phyloP scores from a whole-genome alignment of 2,797 vertebrate genomes.

The Threskiornis aethiopicus region DNA sequence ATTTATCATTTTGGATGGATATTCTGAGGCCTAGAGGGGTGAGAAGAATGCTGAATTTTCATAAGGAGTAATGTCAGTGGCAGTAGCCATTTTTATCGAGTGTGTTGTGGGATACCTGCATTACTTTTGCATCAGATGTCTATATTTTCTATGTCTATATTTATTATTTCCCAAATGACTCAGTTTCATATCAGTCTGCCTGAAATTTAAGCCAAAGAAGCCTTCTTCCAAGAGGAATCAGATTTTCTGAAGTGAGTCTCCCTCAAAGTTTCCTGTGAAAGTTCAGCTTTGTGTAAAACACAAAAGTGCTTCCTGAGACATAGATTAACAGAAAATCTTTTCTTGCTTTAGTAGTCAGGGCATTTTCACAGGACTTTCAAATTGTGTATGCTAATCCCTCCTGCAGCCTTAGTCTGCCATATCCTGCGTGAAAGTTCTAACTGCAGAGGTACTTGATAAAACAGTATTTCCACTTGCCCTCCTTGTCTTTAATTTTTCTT shows the following conservation, averaged over 20 bases:
- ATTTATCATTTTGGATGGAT: neutral
- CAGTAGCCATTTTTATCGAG: neutral
- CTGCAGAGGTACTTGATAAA: neutral
- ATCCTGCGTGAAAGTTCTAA: neutral
- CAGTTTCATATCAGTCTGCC: neutral
- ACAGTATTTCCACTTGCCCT: neutral
- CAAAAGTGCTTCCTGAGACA: neutral
- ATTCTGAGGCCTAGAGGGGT: neutral
- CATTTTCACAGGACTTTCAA: neutral
- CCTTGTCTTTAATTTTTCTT: neutral
- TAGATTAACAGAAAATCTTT: neutral
- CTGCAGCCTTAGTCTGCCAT: neutral
- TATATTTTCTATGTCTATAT: neutral
- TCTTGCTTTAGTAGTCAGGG: neutral
- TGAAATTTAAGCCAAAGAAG: neutral
- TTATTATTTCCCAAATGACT: neutral
- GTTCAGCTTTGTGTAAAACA: neutral
- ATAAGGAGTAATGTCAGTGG: neutral
- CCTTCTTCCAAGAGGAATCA: neutral
- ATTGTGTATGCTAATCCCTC: neutral
- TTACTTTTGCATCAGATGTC: neutral
- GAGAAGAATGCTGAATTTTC: neutral
- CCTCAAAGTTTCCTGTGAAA: neutral
- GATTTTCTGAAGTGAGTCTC: neutral
- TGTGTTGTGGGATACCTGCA: neutral